Percentiles rank a stretch among this genome's conserved stretches.
Evolutionary conservation across 1,140 invertebrate genomes (phyloP).

Genomic region (Plectrocnemia conspersa): DNA sequence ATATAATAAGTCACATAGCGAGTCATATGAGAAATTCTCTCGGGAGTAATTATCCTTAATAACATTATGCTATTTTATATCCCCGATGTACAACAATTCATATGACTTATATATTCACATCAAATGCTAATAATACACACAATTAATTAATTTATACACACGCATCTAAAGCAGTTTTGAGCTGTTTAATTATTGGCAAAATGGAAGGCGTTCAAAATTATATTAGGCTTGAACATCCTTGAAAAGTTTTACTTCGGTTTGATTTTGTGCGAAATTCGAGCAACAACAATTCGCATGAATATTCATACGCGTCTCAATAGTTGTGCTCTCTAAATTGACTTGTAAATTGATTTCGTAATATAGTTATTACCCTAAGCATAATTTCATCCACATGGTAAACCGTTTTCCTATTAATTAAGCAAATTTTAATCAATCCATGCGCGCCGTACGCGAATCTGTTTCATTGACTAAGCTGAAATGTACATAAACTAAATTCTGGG

Average conservation of each 20-base stretch:
- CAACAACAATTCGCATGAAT: conserved; percentile 9
- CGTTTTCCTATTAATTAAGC: conserved; percentile 23
- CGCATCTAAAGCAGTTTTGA: too few relatives aligned
- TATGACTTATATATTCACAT: too few relatives aligned
- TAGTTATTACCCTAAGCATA: conserved; percentile 13
- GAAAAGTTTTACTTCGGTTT: not conserved
- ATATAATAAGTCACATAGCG: too few relatives aligned
- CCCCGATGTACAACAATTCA: too few relatives aligned
- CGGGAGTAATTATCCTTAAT: too few relatives aligned
- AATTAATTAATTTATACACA: too few relatives aligned
- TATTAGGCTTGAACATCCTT: not conserved
- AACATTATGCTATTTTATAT: too few relatives aligned
- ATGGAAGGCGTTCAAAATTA: not conserved
- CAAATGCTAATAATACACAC: too few relatives aligned
- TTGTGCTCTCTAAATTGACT: conserved; percentile 12
- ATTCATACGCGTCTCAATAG: conserved; percentile 7
- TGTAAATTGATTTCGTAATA: conserved; percentile 15
- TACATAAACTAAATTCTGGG: conserved; percentile 1
- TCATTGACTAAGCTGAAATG: not conserved
- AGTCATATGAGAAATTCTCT: too few relatives aligned
- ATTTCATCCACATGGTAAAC: conserved; percentile 16
- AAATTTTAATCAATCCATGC: conserved; percentile 23
- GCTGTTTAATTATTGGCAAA: too few relatives aligned
- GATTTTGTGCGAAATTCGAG: not conserved
- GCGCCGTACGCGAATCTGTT: conserved; percentile 6